Base-by-base conservation (phyloP, 2,888 invertebrate genomes). In the Salticus scenicus region DNA sequence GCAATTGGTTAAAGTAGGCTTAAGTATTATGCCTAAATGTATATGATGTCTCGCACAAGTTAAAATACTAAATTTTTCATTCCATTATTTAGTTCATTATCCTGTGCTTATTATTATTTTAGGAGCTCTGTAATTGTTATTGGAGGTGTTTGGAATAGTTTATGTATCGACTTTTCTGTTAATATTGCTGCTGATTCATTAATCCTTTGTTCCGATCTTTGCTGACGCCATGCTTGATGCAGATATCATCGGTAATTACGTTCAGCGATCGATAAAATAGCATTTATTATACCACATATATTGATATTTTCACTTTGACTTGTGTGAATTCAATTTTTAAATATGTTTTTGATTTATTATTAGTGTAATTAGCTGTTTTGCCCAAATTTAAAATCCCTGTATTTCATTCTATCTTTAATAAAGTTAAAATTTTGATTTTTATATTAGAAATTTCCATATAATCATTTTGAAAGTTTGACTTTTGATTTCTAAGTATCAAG, bases 21-120 rank as follows among this genome's bases (percentile, higher is more conserved):
- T 83, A 83, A 83, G 72, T 67, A 73, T 72, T 83, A 72, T 77
- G 72, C 82, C 72, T 72, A 83, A 37, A 64, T 24, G 2, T 57
- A 5, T 57, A 57, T 24, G 17, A 2, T 47, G 47, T 47, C 2
- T 47, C 7, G 17, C 47, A 47, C 10, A 17, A 47, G 47, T 47
- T 10, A 47, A 17, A n/a, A 47, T 47, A 2, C 17, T 5, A 47
- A 47, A 47, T 17, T 17, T n/a, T 47, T 17, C 2, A 47, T 47
- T 24, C 4, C 24, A 17, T 57, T 24, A 24, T 57, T 57, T 57
- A 57, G 57, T 24, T 5, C 57, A 24, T 57, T 57, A 57, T 57
- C 20, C 12, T 24, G 8, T 57, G 20, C 20, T 57, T 57, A 57
- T 47, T 47, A 17, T 57, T 57, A 57, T 57, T 57, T 57, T 57